A percentile compares a stretch with the other conserved stretches of the same genome.
Conservation (phyloP, 1,140 invertebrate species). For the Macrotrachela quadricornifera region DNA sequence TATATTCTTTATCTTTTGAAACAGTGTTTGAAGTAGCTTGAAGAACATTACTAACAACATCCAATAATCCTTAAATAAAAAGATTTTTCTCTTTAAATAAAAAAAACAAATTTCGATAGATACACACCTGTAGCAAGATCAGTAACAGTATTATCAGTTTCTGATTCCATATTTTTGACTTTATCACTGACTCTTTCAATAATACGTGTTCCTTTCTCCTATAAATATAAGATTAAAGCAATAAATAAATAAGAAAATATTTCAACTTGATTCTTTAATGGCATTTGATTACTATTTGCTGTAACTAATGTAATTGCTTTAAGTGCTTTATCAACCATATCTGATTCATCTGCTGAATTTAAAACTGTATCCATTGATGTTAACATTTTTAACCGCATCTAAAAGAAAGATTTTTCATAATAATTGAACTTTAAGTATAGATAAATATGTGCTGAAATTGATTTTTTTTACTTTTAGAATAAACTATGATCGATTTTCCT, state of each 20-base stretch:
- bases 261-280: background rate
- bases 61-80: background rate
- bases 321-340: background rate
- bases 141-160: background rate
- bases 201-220: background rate
- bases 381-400: background rate
- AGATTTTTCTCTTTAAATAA: too few species aligned
- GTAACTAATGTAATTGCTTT: background rate
- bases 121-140: background rate
- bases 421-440: too few species aligned
- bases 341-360: background rate
- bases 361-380: constrained; percentile 2
- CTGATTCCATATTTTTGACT: background rate
- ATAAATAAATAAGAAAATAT: too few species aligned
- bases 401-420: too few species aligned
- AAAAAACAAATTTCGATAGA: too few species aligned
- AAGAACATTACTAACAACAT: background rate
- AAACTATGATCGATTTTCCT: too few species aligned
- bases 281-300: constrained; percentile 7
- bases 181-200: constrained; percentile 5
- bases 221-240: too few species aligned
- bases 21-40: background rate
- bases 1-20: background rate
- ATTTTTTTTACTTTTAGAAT: too few species aligned
- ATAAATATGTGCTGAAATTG: too few species aligned